Evolutionary conservation across 2,797 vertebrate genomes (phyloP).

Genomic region (Enteromius treurensis): DNA sequence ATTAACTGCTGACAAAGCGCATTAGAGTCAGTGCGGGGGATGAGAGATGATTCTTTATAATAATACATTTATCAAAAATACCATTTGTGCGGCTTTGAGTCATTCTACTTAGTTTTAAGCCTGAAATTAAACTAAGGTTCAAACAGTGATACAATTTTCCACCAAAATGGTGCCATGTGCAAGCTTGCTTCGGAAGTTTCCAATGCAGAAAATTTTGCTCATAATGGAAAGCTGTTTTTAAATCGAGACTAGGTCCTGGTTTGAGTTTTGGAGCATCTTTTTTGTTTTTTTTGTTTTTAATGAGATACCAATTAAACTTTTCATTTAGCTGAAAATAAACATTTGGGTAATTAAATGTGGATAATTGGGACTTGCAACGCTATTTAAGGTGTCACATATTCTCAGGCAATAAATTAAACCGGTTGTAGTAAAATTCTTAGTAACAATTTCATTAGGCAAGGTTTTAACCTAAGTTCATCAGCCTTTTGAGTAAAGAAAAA

Average conservation of each 20-base stretch:
- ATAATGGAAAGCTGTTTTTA: neutral
- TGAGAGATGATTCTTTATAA: neutral
- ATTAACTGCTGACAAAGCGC: conserved; percentile 7
- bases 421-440: neutral
- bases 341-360: neutral
- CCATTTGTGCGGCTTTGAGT: neutral
- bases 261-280: neutral
- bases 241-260: neutral
- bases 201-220: neutral
- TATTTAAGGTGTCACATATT: neutral
- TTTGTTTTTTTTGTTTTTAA: neutral
- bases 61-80: conserved; percentile 4
- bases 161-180: neutral
- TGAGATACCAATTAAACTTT: neutral
- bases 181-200: neutral
- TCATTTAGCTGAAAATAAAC: neutral
- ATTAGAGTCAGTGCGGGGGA: neutral
- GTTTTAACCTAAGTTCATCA: neutral
- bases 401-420: neutral
- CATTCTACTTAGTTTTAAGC: neutral
- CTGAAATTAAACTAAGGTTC: neutral
- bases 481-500: neutral
- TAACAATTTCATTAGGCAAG: neutral
- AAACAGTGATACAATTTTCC: neutral
- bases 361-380: neutral